Conservation (phyloP, 2,797 vertebrate genomes). For the Cyclura pinguis region DNA sequence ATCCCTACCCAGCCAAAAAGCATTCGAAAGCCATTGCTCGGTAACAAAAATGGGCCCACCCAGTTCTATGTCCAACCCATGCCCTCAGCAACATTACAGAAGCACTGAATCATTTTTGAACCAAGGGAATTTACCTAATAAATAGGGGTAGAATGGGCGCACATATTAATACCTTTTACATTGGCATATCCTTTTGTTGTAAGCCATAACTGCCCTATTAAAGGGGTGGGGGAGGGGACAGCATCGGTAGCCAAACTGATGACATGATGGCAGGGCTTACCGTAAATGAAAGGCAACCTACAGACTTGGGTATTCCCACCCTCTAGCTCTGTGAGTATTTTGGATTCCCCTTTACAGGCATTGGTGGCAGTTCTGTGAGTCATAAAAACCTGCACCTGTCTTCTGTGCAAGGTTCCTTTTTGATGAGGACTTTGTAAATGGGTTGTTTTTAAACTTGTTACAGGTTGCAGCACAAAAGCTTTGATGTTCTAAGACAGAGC, state of each 20-base stretch:
- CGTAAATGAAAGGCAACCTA: constrained; percentile 50
- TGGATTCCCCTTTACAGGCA: constrained; percentile 12
- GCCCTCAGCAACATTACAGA: not conserved
- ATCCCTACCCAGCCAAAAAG: not conserved
- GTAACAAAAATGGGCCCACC: not conserved
- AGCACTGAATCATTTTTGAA: not conserved
- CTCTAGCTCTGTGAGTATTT: constrained; percentile 34
- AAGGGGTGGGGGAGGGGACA: not conserved
- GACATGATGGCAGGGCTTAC: not conserved
- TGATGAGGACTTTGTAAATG: constrained; percentile 47
- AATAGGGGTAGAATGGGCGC: not conserved
- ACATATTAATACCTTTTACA: constrained; percentile 13
- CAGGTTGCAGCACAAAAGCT: constrained; percentile 1
- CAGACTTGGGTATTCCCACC: not conserved
- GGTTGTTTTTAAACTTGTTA: constrained; percentile 30
- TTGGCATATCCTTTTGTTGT: constrained; percentile 47
- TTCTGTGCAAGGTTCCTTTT: constrained; percentile 39
- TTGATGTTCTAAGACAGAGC: constrained; percentile 20
- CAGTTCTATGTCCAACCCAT: not conserved
- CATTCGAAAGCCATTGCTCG: not conserved
- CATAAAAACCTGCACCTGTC: constrained; percentile 35
- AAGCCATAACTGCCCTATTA: constrained; percentile 45
- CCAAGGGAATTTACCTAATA: not conserved
- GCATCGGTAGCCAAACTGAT: constrained; percentile 40
- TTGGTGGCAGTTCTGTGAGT: constrained; percentile 33